phyloP scores from a whole-genome alignment of 2,113 vertebrate species.

The Anhinga anhinga region DNA sequence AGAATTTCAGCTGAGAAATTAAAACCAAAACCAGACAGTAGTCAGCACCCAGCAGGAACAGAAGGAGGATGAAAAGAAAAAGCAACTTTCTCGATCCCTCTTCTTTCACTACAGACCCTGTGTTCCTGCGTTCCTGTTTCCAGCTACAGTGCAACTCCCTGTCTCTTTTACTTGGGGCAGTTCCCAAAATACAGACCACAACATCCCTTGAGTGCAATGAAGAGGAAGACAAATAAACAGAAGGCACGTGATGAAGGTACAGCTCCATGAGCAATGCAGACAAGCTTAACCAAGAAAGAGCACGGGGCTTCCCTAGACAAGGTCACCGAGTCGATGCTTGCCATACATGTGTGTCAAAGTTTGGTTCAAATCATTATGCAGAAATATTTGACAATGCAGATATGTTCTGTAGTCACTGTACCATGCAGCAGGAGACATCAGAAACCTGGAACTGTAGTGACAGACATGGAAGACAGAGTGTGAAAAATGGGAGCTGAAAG shows the following conservation, averaged over 20 bases:
- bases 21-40: neutral
- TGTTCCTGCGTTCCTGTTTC: neutral
- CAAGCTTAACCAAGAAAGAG: neutral
- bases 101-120: neutral
- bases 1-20: neutral
- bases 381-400: neutral
- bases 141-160: neutral
- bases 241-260: neutral
- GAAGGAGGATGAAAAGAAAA: neutral
- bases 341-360: neutral
- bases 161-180: neutral
- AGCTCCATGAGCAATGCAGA: neutral
- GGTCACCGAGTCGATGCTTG: neutral
- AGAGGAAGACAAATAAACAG: neutral
- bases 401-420: neutral
- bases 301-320: neutral
- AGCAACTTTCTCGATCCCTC: fast-evolving
- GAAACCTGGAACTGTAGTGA: neutral
- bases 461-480: neutral
- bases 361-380: neutral
- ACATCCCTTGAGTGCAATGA: neutral
- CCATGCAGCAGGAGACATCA: neutral
- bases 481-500: neutral
- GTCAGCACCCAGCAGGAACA: neutral
- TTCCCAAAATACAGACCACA: neutral